A percentile compares a stretch with the other conserved stretches of the same genome.
These are phyloP conservation scores for Antrozous pallidus DNA, from an alignment of 2,797 vertebrate species.

Conservation along the genomic window DNA sequence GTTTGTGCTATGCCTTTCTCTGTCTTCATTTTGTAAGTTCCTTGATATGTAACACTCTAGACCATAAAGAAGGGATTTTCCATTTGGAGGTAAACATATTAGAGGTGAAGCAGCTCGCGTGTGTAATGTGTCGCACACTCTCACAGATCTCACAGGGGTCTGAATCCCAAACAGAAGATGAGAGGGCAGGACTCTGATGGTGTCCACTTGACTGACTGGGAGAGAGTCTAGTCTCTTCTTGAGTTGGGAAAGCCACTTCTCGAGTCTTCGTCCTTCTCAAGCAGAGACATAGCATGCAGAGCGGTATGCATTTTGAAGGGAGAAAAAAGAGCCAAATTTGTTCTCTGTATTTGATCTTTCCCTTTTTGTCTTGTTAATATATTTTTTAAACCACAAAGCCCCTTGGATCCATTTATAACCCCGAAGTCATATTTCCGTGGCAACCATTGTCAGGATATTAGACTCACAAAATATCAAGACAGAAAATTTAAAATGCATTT, in stretches of 20 bases:
- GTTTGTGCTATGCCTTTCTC: background rate
- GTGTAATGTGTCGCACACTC: background rate
- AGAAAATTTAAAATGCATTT: constrained; percentile 48
- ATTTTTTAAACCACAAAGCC: constrained; percentile 55
- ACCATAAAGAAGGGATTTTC: background rate
- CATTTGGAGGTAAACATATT: background rate
- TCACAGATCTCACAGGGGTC: background rate
- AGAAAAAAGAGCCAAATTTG: background rate
- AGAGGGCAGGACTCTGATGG: background rate
- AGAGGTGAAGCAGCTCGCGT: background rate
- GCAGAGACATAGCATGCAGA: background rate
- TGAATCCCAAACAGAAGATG: background rate
- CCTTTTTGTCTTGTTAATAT: constrained; percentile 63
- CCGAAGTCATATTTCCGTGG: constrained; percentile 70
- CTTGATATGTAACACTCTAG: background rate
- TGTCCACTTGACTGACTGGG: background rate
- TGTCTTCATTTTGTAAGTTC: background rate
- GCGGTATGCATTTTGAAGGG: constrained; percentile 31
- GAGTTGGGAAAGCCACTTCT: background rate
- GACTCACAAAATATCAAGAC: constrained; percentile 50
- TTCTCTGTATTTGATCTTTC: constrained; percentile 48
- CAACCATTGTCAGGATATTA: constrained; percentile 51
- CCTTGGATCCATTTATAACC: constrained; percentile 43
- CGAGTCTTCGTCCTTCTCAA: constrained; percentile 11
- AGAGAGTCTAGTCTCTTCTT: background rate